These are phyloP conservation scores for Neosalanx taihuensis DNA, from an alignment of 2,797 vertebrate species.

Conservation along the genomic window DNA sequence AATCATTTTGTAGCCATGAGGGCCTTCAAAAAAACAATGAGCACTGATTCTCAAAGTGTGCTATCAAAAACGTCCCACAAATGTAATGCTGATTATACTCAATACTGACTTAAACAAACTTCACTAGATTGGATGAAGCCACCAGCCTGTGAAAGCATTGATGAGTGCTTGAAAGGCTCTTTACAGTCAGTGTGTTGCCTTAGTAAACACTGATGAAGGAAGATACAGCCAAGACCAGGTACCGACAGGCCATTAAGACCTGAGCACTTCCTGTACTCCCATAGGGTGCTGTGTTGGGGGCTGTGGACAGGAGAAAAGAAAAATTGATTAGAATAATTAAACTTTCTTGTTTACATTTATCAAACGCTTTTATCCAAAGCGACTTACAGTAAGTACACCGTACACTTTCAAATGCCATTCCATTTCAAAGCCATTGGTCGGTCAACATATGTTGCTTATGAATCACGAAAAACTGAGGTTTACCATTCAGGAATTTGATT, in stretches of 20 bases:
- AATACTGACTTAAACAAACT: slow-evolving; percentile 85
- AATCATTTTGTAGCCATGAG: slow-evolving; percentile 80
- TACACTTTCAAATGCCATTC: slow-evolving; percentile 26
- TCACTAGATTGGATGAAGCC: slow-evolving; percentile 93
- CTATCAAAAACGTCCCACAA: slow-evolving; percentile 73
- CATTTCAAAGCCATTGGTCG: neutral
- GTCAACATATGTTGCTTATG: neutral
- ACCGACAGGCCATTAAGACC: slow-evolving; percentile 89
- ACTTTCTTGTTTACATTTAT: too few relatives aligned
- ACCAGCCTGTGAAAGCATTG: slow-evolving; percentile 87
- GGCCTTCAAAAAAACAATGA: slow-evolving; percentile 83
- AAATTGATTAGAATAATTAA: slow-evolving; percentile 24
- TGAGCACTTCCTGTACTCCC: slow-evolving; percentile 89
- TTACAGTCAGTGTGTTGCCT: slow-evolving; percentile 90
- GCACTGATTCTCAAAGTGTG: slow-evolving; percentile 89
- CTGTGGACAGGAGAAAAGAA: slow-evolving; percentile 81
- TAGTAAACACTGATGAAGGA: slow-evolving; percentile 95
- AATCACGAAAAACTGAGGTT: neutral
- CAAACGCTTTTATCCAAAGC: too few relatives aligned
- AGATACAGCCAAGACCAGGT: slow-evolving; percentile 92
- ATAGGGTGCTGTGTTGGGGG: slow-evolving; percentile 94
- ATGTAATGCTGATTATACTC: slow-evolving; percentile 87
- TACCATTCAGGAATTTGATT: slow-evolving; percentile 9
- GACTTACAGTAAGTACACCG: too few relatives aligned
- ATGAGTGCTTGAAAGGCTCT: slow-evolving; percentile 87